Evolutionary conservation across 2,113 vertebrate species (phyloP).

Genomic region (Morphnarchus princeps): DNA sequence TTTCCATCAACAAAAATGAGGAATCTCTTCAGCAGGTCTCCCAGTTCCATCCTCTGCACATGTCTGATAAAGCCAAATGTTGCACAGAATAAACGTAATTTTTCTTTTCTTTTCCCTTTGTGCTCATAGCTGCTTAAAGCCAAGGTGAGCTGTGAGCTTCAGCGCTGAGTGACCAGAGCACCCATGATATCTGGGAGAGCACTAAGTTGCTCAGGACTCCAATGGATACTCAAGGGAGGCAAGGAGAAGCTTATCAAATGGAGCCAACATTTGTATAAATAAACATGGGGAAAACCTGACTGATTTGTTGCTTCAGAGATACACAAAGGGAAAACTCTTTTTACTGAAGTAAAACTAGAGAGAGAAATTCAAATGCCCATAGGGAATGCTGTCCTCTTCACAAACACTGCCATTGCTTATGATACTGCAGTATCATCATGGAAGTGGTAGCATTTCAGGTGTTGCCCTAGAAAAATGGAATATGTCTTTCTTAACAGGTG

Average conservation of each 20-base stretch:
- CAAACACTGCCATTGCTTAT: background rate
- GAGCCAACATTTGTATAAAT: background rate
- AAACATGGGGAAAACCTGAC: background rate
- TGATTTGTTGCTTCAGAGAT: background rate
- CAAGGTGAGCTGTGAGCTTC: background rate
- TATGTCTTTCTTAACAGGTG: background rate
- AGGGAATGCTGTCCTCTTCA: background rate
- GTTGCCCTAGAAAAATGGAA: background rate
- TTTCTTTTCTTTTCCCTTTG: background rate
- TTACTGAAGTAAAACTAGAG: background rate
- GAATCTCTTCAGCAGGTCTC: background rate
- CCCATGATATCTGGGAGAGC: background rate
- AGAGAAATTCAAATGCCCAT: background rate
- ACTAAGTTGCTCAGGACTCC: background rate
- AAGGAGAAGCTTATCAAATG: background rate
- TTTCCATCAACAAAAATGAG: background rate
- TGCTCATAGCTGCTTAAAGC: background rate
- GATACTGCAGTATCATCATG: background rate
- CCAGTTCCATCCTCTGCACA: background rate
- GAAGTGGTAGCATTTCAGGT: background rate
- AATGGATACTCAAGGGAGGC: background rate
- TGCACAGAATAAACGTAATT: background rate
- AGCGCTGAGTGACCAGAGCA: background rate
- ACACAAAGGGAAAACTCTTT: background rate
- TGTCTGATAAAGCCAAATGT: background rate